Conservation (phyloP, 2,113 vertebrate species). For the Riparia riparia region DNA sequence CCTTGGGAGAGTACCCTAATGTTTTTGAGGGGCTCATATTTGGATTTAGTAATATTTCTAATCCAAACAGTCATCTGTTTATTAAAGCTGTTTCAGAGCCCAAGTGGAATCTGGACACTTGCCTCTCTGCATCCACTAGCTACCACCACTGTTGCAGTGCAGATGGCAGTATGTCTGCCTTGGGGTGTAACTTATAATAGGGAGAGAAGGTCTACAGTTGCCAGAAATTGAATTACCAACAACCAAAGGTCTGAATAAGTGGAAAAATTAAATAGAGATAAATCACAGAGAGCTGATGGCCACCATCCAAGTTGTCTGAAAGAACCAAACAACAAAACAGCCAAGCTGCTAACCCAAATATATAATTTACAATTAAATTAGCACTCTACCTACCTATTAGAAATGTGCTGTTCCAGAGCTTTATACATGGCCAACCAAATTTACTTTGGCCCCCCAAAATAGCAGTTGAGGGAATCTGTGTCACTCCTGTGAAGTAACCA, state of each 20-base stretch:
- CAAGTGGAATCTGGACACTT: slow-evolving; percentile 1
- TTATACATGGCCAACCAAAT: not conserved
- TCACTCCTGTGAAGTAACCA: not conserved
- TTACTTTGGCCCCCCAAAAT: not conserved
- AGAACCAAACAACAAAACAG: slow-evolving; percentile 41
- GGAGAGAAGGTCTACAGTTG: slow-evolving; percentile 18
- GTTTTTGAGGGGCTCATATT: not conserved
- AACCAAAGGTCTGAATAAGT: slow-evolving; percentile 47
- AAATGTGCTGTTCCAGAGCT: slow-evolving; percentile 5
- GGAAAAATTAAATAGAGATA: slow-evolving; percentile 53
- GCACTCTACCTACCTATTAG: not conserved
- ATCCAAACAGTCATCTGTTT: not conserved
- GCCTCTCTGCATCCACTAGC: slow-evolving; percentile 1
- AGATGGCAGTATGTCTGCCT: slow-evolving; percentile 44
- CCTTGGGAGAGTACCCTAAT: not conserved
- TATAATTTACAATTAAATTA: slow-evolving; percentile 50
- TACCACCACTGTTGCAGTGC: not conserved
- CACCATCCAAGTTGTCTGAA: slow-evolving; percentile 28
- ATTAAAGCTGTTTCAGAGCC: slow-evolving; percentile 4
- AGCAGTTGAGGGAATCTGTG: not conserved
- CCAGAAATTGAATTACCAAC: slow-evolving; percentile 54
- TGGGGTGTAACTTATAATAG: slow-evolving; percentile 26
- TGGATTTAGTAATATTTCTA: not conserved
- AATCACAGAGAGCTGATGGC: slow-evolving; percentile 41
- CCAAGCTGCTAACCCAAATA: slow-evolving; percentile 38